Conservation (phyloP, 2,888 invertebrate genomes). For the Loripinus fragilis region DNA sequence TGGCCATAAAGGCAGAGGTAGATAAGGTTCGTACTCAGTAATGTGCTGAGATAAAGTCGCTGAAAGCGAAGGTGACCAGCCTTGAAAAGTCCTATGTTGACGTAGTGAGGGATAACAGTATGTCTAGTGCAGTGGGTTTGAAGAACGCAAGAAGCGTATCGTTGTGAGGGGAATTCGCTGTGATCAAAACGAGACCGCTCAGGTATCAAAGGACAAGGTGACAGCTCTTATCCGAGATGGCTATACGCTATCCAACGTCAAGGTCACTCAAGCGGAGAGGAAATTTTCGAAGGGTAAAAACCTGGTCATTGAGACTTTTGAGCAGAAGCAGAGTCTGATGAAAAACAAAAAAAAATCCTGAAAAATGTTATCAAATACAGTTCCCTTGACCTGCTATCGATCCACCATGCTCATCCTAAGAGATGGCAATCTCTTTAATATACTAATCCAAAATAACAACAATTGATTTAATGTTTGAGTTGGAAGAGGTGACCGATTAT, state of each 20-base stretch:
- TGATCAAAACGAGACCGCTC: background rate
- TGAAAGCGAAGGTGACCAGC: background rate
- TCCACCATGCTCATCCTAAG: too few relatives aligned
- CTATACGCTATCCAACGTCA: slow-evolving; percentile 8
- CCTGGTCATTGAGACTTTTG: slow-evolving; percentile 3
- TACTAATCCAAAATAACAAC: background rate
- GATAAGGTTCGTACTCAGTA: slow-evolving; percentile 2
- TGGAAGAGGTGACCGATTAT: too few relatives aligned
- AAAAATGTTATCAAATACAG: too few relatives aligned
- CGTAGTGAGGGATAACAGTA: background rate
- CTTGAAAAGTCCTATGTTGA: background rate
- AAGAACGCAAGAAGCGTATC: background rate
- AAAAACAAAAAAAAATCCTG: background rate
- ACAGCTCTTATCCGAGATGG: slow-evolving; percentile 8
- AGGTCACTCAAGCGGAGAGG: slow-evolving; percentile 4
- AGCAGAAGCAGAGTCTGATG: slow-evolving; percentile 17
- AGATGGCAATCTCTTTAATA: background rate
- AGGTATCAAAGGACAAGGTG: background rate
- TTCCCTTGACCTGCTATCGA: background rate
- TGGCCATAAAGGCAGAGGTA: slow-evolving; percentile 8
- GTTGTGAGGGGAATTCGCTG: background rate
- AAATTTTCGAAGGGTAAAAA: background rate
- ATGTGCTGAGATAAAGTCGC: background rate
- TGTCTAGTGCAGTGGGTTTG: background rate
- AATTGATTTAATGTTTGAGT: too few relatives aligned